Evolutionary conservation across 2,113 vertebrate species (phyloP).

Genomic region (Brachionichthys hirsutus): DNA sequence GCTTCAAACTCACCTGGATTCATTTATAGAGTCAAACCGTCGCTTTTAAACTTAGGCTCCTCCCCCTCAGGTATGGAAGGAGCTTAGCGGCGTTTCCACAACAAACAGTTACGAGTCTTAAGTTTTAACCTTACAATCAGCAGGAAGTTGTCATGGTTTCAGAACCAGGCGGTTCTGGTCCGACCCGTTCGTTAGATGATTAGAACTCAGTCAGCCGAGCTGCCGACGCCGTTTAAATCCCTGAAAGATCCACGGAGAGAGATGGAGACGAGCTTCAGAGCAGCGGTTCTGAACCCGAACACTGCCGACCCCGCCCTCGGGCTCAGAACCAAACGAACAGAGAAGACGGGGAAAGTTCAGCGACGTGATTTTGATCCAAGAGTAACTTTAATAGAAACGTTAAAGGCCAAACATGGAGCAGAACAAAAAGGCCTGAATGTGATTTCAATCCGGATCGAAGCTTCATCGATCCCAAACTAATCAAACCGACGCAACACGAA

Average conservation of each 20-base stretch:
- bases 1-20: no score
- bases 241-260: no score
- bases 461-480: constrained; percentile 49
- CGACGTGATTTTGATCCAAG: constrained; percentile 16
- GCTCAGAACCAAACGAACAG: neutral
- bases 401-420: constrained; percentile 37
- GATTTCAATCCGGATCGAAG: constrained; percentile 17
- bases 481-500: constrained; percentile 49
- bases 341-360: neutral
- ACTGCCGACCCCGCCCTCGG: neutral
- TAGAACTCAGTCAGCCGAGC: no score
- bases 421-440: constrained; percentile 36
- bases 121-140: no score
- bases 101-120: constrained; percentile 48
- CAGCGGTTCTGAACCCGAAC: neutral
- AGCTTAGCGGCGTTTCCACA: constrained; percentile 62
- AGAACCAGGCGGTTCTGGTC: no score
- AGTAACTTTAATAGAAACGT: constrained; percentile 62
- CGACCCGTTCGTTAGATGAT: no score
- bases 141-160: no score
- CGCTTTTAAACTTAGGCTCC: no score
- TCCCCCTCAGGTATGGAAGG: constrained; percentile 30
- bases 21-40: no score
- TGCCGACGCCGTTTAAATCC: no score
- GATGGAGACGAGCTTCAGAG: no score